Evolutionary conservation across 2,888 invertebrate genomes (phyloP).

Genomic region (Heliothis peltigera): DNA sequence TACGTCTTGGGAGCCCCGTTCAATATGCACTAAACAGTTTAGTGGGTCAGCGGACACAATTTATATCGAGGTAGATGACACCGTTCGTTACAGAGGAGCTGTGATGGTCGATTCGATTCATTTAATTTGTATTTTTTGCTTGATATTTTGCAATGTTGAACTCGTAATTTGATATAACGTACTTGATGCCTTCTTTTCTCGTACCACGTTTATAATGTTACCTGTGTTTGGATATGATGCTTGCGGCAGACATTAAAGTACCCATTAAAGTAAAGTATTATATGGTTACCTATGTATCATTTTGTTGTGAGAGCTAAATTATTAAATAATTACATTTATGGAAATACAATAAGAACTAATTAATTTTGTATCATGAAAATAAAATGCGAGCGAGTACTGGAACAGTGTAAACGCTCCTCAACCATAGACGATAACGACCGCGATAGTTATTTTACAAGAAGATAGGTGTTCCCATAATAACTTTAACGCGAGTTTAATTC

Average conservation of each 20-base stretch:
- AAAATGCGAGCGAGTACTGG: constrained; percentile 37
- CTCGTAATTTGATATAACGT: no score
- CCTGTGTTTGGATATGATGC: no score
- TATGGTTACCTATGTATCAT: no score
- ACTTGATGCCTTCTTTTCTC: no score
- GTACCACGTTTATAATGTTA: no score
- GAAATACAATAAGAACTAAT: no score
- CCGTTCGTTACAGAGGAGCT: constrained; percentile 1
- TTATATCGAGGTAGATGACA: constrained; percentile 35
- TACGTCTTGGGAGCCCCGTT: constrained; percentile 70
- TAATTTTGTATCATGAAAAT: neutral
- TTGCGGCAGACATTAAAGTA: no score
- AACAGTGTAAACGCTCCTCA: constrained; percentile 45
- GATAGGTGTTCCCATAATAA: constrained; percentile 78
- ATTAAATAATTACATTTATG: no score
- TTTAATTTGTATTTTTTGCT: neutral
- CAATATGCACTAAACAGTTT: constrained; percentile 49
- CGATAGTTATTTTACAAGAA: constrained; percentile 74
- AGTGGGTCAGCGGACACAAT: constrained; percentile 48
- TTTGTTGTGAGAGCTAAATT: no score
- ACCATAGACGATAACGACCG: constrained; percentile 72
- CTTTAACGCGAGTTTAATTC: constrained; percentile 78
- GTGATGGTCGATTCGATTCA: neutral
- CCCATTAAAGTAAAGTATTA: no score
- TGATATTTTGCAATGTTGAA: neutral